Base-by-base conservation (phyloP, 2,797 vertebrate genomes). In the Malurus leucopterus region DNA sequence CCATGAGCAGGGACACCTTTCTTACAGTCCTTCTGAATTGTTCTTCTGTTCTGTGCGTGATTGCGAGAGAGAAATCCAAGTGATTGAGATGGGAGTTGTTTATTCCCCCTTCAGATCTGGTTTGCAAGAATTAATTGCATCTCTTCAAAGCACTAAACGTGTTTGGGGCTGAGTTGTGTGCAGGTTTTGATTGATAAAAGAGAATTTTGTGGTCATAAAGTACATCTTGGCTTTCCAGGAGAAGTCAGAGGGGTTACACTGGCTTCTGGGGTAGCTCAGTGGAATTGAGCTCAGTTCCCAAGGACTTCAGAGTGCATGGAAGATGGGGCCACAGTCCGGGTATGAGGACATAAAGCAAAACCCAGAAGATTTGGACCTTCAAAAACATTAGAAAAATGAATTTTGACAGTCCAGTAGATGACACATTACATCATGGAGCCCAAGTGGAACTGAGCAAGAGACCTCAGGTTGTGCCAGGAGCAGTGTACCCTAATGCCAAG, bases 271-370 rank as follows among this genome's bases (percentile, higher is more conserved):
- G 17, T 15, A 29, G 29, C 2, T 19, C 27, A 5, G 22, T 23
- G 47, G 40, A 80, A 36, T 1, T 3, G n/a, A 49, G 38, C 19
- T 59, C 0, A 3, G 1, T 69, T 63, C 18, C 34, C 1, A 1
- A 55, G 53, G 18, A 58, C 41, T 59, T 38, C 4, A 26, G 57
- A n/a, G 11, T 11, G 14, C 16, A 0, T 0, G 0, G 22, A 44
- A 23, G 11, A 5, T 29, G 23, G 11, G 29, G 29, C 14, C 2
- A 0, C 12, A 5, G 26, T 30, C 67, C 9, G 20, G 11, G 15
- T 38, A 1, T 49, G n/a, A 68, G 23, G 30, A 18, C 5, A 1
- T 22, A n/a, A 72, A 74, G 14, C 9, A 84, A 78, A 69, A 20
- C 12, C 24, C 17, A 21, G 27, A 40, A 46, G 71, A 50, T 29